These are phyloP conservation scores for Agrochola litura DNA, from an alignment of 2,888 invertebrate species.

Conservation along the genomic window DNA sequence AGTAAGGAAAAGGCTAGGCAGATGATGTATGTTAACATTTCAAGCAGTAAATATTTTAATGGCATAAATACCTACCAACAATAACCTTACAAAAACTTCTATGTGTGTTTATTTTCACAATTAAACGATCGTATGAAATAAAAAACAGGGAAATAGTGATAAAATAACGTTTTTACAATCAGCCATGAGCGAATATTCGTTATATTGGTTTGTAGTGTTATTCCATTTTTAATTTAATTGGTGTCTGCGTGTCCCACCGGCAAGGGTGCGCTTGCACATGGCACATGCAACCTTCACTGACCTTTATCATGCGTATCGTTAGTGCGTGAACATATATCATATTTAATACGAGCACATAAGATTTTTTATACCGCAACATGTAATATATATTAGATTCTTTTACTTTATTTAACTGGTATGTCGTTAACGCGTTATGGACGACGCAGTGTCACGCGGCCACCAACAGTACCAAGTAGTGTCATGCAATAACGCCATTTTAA, in stretches of 20 bases:
- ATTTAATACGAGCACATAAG: slow-evolving; percentile 32
- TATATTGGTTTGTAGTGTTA: slow-evolving; percentile 34
- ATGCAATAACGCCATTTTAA: slow-evolving; percentile 80
- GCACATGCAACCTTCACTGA: slow-evolving; percentile 45
- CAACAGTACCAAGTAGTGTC: slow-evolving; percentile 61
- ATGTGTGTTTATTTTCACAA: slow-evolving; percentile 16
- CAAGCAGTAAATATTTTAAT: background rate
- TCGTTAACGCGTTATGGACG: slow-evolving; percentile 74
- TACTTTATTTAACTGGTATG: slow-evolving; percentile 65
- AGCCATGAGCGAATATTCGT: slow-evolving; percentile 19
- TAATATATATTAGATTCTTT: slow-evolving; percentile 49
- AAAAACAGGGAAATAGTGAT: slow-evolving; percentile 18
- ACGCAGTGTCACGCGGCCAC: slow-evolving; percentile 74
- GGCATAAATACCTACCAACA: background rate
- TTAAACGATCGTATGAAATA: background rate
- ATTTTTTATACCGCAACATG: slow-evolving; percentile 43
- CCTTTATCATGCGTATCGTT: slow-evolving; percentile 55
- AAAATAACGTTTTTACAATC: slow-evolving; percentile 19
- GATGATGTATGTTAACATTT: background rate
- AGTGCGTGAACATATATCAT: slow-evolving; percentile 53
- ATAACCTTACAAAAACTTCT: background rate
- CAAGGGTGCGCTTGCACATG: slow-evolving; percentile 27
- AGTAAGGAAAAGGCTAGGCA: background rate
- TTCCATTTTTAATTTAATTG: slow-evolving; percentile 45
- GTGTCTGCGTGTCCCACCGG: slow-evolving; percentile 21